Percentiles rank a stretch among this genome's conserved stretches.
These are phyloP conservation scores for Mercenaria mercenaria DNA, from an alignment of 1,140 invertebrate genomes.

Conservation along the genomic window DNA sequence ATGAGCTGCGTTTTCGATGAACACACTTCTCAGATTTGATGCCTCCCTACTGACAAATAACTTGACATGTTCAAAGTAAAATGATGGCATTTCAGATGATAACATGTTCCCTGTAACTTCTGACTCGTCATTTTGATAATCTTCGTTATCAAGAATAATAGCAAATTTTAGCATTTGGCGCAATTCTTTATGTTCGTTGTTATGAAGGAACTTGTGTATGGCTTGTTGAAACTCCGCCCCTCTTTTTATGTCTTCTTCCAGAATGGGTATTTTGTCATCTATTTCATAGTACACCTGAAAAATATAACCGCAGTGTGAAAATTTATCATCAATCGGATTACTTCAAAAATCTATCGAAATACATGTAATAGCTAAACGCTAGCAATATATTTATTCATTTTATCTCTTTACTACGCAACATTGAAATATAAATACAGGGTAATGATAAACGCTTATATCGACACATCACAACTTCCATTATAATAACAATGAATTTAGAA, in stretches of 20 bases:
- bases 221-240: neutral
- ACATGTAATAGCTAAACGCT: too few relatives aligned
- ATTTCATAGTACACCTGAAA: too few relatives aligned
- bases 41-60: neutral
- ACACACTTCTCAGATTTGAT: neutral
- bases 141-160: neutral
- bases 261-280: neutral
- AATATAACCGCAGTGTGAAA: too few relatives aligned
- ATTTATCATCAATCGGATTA: too few relatives aligned
- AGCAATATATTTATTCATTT: too few relatives aligned
- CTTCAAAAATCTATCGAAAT: too few relatives aligned
- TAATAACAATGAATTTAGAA: too few relatives aligned
- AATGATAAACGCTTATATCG: too few relatives aligned
- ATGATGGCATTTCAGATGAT: neutral
- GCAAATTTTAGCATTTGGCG: neutral
- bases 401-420: too few relatives aligned
- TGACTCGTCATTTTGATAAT: neutral
- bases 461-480: too few relatives aligned
- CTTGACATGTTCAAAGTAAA: neutral
- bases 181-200: neutral
- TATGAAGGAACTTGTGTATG: neutral
- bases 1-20: neutral
- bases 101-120: neutral
- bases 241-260: neutral
- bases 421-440: too few relatives aligned